phyloP scores from a whole-genome alignment of 2,797 vertebrate genomes.

The Botia almorhae region DNA sequence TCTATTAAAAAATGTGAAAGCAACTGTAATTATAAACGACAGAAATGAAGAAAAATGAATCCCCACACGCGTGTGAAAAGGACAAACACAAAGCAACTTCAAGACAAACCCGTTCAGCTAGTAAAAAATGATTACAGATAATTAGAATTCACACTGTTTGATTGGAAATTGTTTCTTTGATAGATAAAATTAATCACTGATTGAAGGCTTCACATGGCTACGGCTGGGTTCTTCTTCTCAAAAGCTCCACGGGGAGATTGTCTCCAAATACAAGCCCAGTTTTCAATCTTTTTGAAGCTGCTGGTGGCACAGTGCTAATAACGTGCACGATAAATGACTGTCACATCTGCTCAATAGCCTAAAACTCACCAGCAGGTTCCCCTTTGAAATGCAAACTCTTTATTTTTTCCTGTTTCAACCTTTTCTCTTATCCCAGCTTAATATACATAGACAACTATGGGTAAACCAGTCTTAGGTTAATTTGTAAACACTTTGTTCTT shows the following conservation, averaged over 20 bases:
- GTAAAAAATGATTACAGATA: not conserved
- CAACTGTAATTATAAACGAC: not conserved
- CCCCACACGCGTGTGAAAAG: not conserved
- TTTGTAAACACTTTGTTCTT: not conserved
- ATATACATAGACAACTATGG: not conserved
- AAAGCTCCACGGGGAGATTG: not conserved
- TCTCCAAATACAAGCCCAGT: not conserved
- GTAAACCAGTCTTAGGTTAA: not conserved
- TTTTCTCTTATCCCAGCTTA: not conserved
- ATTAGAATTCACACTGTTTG: not conserved
- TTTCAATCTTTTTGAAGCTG: not conserved
- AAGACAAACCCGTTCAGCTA: not conserved
- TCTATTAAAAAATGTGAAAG: not conserved
- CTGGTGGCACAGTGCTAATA: not conserved
- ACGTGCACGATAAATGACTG: not conserved
- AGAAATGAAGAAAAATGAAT: not conserved
- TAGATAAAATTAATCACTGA: not conserved
- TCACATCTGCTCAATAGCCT: constrained; percentile 11
- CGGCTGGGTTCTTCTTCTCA: not conserved
- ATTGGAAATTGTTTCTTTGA: not conserved
- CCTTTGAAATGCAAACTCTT: constrained; percentile 16
- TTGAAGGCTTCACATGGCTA: not conserved
- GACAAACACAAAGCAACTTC: not conserved
- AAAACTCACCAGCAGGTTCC: constrained; percentile 33
- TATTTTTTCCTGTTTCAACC: not conserved